Conservation (phyloP, 2,797 vertebrate species). For the Pseudochirops cupreus region DNA sequence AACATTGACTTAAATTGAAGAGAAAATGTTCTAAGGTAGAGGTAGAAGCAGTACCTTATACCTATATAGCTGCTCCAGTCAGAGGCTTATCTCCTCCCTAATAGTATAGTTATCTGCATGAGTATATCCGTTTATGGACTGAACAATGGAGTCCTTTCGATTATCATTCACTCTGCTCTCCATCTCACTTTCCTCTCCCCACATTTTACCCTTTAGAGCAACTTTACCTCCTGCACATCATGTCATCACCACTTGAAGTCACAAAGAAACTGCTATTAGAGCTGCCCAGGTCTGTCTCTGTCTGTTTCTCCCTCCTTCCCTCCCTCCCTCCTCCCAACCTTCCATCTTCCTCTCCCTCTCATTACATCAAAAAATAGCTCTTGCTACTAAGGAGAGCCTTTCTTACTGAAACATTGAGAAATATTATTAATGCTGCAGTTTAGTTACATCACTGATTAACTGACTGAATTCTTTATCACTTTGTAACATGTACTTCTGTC, state of each 20-base stretch:
- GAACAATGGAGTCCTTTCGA: neutral
- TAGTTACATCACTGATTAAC: neutral
- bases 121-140: neutral
- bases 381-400: too few relatives aligned
- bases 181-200: neutral
- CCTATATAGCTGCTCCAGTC: neutral
- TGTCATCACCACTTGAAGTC: neutral
- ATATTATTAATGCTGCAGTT: neutral
- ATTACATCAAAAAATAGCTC: too few relatives aligned
- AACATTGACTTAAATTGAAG: neutral
- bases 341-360: too few relatives aligned
- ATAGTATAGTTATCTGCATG: neutral
- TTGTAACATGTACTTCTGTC: neutral
- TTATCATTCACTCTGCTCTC: neutral
- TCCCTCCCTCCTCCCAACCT: too few relatives aligned
- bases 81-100: neutral
- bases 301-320: too few relatives aligned
- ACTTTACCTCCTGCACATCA: neutral
- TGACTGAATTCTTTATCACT: neutral
- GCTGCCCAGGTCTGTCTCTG: too few relatives aligned
- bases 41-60: neutral
- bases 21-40: neutral
- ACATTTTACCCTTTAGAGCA: neutral
- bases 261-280: neutral
- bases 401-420: too few relatives aligned